These are phyloP conservation scores for Rhyzopertha dominica DNA, from an alignment of 1,140 invertebrate species.

Conservation along the genomic window DNA sequence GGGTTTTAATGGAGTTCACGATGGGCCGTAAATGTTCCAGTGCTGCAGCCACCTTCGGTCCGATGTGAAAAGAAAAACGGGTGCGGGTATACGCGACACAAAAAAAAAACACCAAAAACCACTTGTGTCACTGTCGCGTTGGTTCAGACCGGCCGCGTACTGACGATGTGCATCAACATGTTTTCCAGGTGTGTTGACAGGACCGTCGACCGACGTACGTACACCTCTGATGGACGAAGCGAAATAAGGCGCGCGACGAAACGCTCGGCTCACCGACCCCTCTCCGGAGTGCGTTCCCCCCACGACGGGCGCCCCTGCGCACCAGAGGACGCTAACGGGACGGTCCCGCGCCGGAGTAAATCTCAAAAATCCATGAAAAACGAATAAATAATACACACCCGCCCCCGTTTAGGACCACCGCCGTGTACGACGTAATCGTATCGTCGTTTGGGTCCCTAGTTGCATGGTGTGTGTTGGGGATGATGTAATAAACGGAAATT, in stretches of 20 bases:
- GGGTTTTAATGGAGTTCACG: conserved; percentile 46
- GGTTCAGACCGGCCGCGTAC: conserved; percentile 31
- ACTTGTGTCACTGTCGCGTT: conserved; percentile 5
- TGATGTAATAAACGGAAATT: too few species aligned
- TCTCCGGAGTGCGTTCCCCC: conserved; percentile 23
- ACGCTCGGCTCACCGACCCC: conserved; percentile 31
- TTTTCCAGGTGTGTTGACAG: too few species aligned
- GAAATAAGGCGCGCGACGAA: conserved; percentile 28
- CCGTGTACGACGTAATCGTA: conserved; percentile 12
- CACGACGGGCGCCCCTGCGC: conserved; percentile 35
- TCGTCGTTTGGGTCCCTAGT: too few species aligned
- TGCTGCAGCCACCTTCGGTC: conserved; percentile 31
- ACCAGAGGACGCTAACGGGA: conserved; percentile 24
- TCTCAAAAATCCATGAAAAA: conserved; percentile 48
- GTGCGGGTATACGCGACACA: conserved; percentile 20
- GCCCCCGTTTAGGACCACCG: conserved; percentile 4
- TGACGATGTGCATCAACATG: conserved; percentile 29
- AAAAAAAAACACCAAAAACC: too few species aligned
- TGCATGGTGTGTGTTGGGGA: too few species aligned
- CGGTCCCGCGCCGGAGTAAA: conserved; percentile 45
- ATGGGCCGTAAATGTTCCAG: conserved; percentile 48
- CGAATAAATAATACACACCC: conserved; percentile 43
- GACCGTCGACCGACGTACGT: too few species aligned
- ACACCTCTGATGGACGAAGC: conserved; percentile 24
- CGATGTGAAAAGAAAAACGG: conserved; percentile 28